Conservation (phyloP, 2,113 vertebrate species). For the Fukomys damarensis region DNA sequence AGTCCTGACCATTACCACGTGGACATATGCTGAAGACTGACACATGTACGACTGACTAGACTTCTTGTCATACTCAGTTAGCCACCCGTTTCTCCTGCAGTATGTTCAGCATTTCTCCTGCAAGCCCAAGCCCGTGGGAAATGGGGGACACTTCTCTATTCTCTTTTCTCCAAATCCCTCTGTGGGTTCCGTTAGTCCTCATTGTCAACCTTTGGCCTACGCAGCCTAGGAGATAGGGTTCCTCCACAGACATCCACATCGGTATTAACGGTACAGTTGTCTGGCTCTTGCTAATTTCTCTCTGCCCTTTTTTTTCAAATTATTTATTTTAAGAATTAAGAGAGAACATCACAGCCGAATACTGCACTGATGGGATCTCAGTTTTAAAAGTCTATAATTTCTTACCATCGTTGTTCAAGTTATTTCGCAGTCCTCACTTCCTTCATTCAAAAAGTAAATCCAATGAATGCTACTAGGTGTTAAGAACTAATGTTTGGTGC, state of each 20-base stretch:
- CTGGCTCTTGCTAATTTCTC: neutral
- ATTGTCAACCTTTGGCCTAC: neutral
- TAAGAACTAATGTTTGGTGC: neutral
- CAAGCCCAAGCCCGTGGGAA: neutral
- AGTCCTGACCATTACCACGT: neutral
- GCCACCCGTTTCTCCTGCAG: neutral
- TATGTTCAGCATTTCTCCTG: neutral
- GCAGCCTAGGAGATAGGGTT: no score
- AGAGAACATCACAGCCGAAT: neutral
- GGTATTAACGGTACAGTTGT: neutral
- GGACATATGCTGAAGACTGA: neutral
- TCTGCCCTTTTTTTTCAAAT: neutral
- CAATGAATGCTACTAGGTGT: neutral
- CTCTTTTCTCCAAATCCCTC: neutral
- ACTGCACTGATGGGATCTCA: neutral
- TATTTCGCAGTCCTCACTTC: neutral
- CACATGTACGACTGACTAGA: neutral
- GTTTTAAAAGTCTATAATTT: neutral
- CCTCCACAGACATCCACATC: neutral
- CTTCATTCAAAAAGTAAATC: slow-evolving; percentile 18
- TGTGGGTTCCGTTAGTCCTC: neutral
- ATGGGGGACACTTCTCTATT: neutral
- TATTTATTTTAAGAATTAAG: neutral
- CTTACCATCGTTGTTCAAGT: neutral
- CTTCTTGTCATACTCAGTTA: neutral